Evolutionary conservation across 2,797 vertebrate genomes (phyloP), one percentile per base, ranked within the genome.

Genomic region (Pseudochirops cupreus): DNA sequence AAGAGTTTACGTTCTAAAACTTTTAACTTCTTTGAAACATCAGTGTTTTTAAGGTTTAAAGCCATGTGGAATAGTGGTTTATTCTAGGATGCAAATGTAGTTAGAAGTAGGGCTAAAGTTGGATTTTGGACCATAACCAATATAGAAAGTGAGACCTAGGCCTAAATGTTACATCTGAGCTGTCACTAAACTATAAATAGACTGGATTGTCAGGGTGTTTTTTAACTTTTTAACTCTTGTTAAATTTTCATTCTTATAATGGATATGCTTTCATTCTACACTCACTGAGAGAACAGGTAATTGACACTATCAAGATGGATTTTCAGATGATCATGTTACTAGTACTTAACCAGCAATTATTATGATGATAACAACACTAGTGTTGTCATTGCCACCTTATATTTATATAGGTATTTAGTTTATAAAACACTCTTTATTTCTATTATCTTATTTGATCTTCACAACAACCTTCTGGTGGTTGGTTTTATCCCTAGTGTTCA

Each of bases 171-270:
- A 9, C 95, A 57, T 95, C n/a, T 96, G 96, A 67, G 74, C 54
- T 95, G 93, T 11, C 56, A 39, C 5, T 82, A 31, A 0, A 59
- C 46, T 82, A 82, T 0, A 31, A 55, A 0, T 93, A 93, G 31
- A 28, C 95, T 94, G 89, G 9, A 92, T 94, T 92, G n/a, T 91
- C 24, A 96, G 74, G 59, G 33, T 96, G 57, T 74, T 90, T 57
- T 67, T 39, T 95, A 90, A 92, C 87, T 89, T 93, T 82, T 94
- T 31, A 95, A 3, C 50, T 33, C 39, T 90, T 74, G 67, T 94
- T 56, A 87, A 57, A 95, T 93, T 92, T 96, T 95, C 21, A 92
- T 95, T 96, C 56, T 91, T 91, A 90, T 67, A 94, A 93, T 93
- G 59, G 39, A 0, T 91, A 26, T 57, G 46, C 39, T 95, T 91